phyloP scores from a whole-genome alignment of 1,140 invertebrate genomes.

The Pseudomyrmex concolor region DNA sequence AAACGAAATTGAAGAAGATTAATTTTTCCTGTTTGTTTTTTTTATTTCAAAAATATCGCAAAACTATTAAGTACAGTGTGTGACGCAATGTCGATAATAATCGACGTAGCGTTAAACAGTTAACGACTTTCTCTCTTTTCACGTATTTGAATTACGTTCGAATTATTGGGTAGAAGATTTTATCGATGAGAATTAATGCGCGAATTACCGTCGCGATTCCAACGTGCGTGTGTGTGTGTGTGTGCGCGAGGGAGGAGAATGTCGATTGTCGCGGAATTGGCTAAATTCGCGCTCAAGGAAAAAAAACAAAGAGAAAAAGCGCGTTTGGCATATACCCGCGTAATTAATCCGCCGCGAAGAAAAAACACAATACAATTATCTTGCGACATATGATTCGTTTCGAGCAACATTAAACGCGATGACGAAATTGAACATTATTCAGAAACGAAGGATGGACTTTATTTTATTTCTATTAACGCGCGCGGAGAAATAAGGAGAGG shows the following conservation, averaged over 20 bases:
- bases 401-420: background rate
- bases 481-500: too few relatives aligned
- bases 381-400: background rate
- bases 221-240: conserved; percentile 1
- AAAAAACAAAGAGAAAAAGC: background rate
- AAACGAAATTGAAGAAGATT: too few relatives aligned
- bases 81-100: conserved; percentile 35
- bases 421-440: background rate
- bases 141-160: conserved; percentile 43
- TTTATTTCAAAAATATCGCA: background rate
- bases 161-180: conserved; percentile 62
- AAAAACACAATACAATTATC: conserved; percentile 34
- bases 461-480: background rate
- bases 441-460: background rate
- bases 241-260: background rate
- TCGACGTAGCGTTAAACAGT: conserved; percentile 42
- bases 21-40: too few relatives aligned
- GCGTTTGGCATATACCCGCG: background rate
- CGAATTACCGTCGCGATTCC: conserved; percentile 40
- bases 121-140: conserved; percentile 34
- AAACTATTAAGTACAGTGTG: conserved; percentile 27
- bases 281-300: background rate
- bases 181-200: conserved; percentile 56
- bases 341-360: conserved; percentile 22
- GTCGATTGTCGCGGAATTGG: conserved; percentile 41